Evolutionary conservation across 2,113 vertebrate species (phyloP).

Genomic region (Sakesphorus luctuosus): DNA sequence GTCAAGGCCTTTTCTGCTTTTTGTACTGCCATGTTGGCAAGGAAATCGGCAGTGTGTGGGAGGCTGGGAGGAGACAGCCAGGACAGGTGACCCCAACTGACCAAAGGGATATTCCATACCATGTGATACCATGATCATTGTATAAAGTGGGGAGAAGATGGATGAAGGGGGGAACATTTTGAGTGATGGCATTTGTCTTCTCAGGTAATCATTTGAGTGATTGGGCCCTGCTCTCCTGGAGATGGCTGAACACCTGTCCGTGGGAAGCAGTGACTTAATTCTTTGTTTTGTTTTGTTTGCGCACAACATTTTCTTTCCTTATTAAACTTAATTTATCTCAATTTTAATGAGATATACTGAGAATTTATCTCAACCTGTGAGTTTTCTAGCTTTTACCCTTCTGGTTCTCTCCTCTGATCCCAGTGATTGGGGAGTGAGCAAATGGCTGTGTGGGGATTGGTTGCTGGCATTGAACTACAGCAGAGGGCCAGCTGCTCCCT

Average conservation of each 20-base stretch:
- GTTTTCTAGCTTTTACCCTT: neutral
- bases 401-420: neutral
- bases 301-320: neutral
- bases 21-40: neutral
- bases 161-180: neutral
- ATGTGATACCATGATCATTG: neutral
- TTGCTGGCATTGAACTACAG: neutral
- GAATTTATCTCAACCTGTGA: neutral
- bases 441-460: neutral
- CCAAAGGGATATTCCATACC: neutral
- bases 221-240: neutral
- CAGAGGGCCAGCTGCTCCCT: neutral
- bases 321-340: neutral
- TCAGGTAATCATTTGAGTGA: fast-evolving
- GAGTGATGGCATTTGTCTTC: neutral
- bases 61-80: neutral
- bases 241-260: neutral
- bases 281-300: neutral
- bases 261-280: neutral
- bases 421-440: neutral
- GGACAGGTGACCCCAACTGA: neutral
- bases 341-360: neutral
- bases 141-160: neutral
- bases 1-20: neutral
- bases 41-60: neutral